phyloP scores from a whole-genome alignment of 2,888 invertebrate genomes.

The Taenaris catops region DNA sequence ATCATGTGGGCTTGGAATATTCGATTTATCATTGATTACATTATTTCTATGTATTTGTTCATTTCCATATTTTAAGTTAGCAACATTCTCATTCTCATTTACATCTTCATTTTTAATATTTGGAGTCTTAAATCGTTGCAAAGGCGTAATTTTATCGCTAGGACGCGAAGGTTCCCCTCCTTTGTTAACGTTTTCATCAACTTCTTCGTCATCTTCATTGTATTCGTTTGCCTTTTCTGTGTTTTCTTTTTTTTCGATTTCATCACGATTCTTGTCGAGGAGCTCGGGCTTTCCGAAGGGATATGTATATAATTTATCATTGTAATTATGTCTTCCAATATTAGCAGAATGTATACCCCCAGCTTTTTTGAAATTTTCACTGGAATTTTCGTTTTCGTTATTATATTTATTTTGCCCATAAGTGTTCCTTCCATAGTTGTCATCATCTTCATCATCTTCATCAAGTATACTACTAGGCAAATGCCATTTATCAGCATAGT shows the following conservation, averaged over 20 bases:
- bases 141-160: not conserved
- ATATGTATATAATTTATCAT: no score
- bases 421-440: not conserved
- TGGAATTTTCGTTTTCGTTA: not conserved
- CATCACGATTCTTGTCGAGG: no score
- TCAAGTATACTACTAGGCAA: not conserved
- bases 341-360: no score
- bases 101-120: not conserved
- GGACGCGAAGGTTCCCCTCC: not conserved
- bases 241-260: slow-evolving; percentile 2
- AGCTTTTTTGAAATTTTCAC: no score
- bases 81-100: not conserved
- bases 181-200: not conserved
- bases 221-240: not conserved
- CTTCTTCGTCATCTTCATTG: not conserved
- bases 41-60: not conserved
- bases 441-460: not conserved
- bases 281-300: no score
- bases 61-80: not conserved
- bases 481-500: slow-evolving; percentile 4
- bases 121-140: not conserved
- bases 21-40: not conserved
- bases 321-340: no score
- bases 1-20: not conserved
- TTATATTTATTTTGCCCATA: not conserved